Base-by-base conservation (phyloP, 2,888 invertebrate species). In the Dione vanillae region DNA sequence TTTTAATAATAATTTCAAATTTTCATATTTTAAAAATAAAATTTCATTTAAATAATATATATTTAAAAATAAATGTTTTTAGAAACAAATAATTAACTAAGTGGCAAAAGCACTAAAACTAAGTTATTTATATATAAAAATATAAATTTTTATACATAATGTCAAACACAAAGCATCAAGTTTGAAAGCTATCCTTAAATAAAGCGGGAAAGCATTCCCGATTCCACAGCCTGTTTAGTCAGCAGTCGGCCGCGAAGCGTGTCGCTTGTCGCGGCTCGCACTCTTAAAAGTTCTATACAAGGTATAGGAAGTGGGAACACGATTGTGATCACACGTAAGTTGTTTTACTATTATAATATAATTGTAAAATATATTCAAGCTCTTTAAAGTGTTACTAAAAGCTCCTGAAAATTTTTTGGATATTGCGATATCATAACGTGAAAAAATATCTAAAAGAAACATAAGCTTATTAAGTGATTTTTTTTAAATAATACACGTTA, bases 261-360 rank as follows among this genome's bases (percentile, higher is more conserved):
- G 75, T 69, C 74, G 80, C 78, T 76, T 76, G 81, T 78, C 82
- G 83, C 78, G 41, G 67, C 72, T 54, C 70, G 73, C 71, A 58
- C 61, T 65, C 64, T 65, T 45, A 65, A 69, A 71, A 72, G 72
- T 75, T 72, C 74, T 40, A 52, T 56, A 37, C 16, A 16, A 40
- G 16, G 41, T 62, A 49, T 64, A 52, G 70, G 69, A 67, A 45
- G 43, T 64, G 47, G 70, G 69, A 67, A 45, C 69, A 49, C 65
- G 56, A 56, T 59, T 56, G 52, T 61, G 65, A 59, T 62, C 16
- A 35, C 49, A 65, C 52, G 75, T 75, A 75, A 73, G 75, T 75
- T 64, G 49, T 16, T 47, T 45, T 67, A 65, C 41, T 58, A 52
- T 45, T 54, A 45, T 40, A 54, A 12, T 54, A 10, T 19, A 8